Base-by-base conservation (phyloP, 2,113 vertebrate species). In the Elachura formosa region DNA sequence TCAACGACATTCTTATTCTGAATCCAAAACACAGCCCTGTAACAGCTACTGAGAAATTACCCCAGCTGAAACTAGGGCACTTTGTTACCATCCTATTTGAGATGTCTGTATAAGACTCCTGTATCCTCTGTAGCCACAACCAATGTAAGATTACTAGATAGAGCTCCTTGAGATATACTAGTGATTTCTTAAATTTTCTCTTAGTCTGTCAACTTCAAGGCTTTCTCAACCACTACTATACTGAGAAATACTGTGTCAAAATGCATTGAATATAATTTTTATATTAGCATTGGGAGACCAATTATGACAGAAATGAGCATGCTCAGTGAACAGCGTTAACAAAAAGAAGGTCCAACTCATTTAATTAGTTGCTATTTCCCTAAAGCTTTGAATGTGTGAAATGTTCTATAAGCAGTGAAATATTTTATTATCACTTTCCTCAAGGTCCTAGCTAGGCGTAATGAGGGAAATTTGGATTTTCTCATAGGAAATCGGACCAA, bases 361-460 rank as follows among this genome's bases (percentile, higher is more conserved):
- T 93, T 94, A 89, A 96, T 94, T 95, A 95, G 96, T 46, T 90
- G 55, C 17, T 66, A 49, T 86, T 93, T 95, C 79, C 91, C 78
- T 75, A 52, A 86, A 90, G 90, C 54, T 95, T 89, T 90, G 29
- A 91, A 72, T 12, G 45, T 79, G 64, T 71, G 36, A 82, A 94
- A 48, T 81, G 63, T 48, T 90, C 67, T 58, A 26, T 89, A 89
- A 64, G 52, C 58, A 90, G 40, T 51, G 72, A 29, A 74, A 63
- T 88, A 82, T 92, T 87, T 95, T 94, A 91, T 95, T 94, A 95
- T 85, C 76, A 92, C 52, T 96, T 92, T 88, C 52, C 58, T 77
- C 64, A 90, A 75, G 76, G 59, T 79, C 84, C 79, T 92, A 79
- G 58, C 29, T 76, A 46, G 36, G 17, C 3, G 0, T 83, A 67